A percentile compares a stretch with the other conserved stretches of the same genome.
Conservation (phyloP, 2,888 invertebrate species). For the Melieria picta region DNA sequence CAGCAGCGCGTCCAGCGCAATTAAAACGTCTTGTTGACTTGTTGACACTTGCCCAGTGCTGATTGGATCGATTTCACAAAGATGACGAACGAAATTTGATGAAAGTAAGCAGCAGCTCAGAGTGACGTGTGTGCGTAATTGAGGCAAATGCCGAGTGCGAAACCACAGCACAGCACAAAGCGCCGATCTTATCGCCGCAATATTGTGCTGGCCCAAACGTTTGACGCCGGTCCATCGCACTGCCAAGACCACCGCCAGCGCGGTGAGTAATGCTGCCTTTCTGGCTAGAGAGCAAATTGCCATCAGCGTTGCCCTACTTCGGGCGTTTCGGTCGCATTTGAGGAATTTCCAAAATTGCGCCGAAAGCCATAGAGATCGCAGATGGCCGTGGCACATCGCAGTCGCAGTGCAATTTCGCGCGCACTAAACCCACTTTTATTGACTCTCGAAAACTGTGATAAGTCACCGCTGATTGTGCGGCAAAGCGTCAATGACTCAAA, state of each 20-base stretch:
- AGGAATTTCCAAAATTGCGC: slow-evolving; percentile 21
- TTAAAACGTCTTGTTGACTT: background rate
- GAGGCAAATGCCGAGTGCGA: background rate
- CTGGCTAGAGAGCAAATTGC: no score
- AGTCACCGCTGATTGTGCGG: slow-evolving; percentile 42
- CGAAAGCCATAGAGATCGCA: background rate
- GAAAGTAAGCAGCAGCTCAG: background rate
- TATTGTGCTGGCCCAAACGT: no score
- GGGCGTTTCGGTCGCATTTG: slow-evolving; percentile 18
- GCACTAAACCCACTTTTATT: slow-evolving; percentile 27
- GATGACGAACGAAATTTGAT: background rate
- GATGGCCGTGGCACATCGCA: background rate
- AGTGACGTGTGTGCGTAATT: background rate
- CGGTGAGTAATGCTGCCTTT: no score
- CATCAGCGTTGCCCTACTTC: no score
- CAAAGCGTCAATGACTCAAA: slow-evolving; percentile 29
- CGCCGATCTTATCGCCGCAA: background rate
- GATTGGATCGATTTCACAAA: background rate
- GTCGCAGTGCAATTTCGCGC: slow-evolving; percentile 6
- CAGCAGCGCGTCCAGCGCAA: slow-evolving; percentile 1
- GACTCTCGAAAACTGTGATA: slow-evolving; percentile 43
- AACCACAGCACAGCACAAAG: slow-evolving; percentile 19
- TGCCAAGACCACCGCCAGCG: no score
- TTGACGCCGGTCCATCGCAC: no score
- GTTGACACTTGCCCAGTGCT: slow-evolving; percentile 7